Base-by-base conservation (phyloP, 2,888 invertebrate species). In the Pocota personata region DNA sequence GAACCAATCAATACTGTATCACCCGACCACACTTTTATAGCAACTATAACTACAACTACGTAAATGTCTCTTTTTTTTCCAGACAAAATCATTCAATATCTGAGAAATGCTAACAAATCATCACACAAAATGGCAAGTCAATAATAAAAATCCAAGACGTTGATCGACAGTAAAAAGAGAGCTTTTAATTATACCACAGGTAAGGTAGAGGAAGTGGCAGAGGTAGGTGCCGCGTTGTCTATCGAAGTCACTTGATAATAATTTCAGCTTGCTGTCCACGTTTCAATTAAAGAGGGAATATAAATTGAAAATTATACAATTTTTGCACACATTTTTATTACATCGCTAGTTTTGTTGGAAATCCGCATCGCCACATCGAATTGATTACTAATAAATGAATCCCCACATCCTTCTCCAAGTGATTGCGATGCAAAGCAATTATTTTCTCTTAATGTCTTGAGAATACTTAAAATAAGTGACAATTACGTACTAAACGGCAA, bases 151-250 rank as follows among this genome's bases (percentile, higher is more conserved):
- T 71, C 57, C 37, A 60, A 55, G 76, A 79, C 78, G 27, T 69
- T 73, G 55, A 79, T 75, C 55, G 79, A 67, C 79, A 64, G 48
- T 64, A 14, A 64, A 69, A 73, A 64, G 35, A 50, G 43, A 55
- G 58, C 55, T 73, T 80, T 84, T 75, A 79, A 84, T 84, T 75
- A 69, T 57, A 46, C 62, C 7, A 7, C 48, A 37, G 48, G 27
- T 14, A 60, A 24, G 24, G 24, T 24, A 4, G 24, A 3, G 4
- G 24, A 3, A 24, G 32, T 24, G 21, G 55, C 3, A 8, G 24
- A 32, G 46, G 32, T 62, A 82, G 82, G 77, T 82, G 84, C 84
- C 84, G 69, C 64, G 50, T 71, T 80, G 84, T 84, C 84, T 84
- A 66, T 80, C 64, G 58, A 30, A 57, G 14, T 71, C 58, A 62